phyloP scores from a whole-genome alignment of 2,113 vertebrate genomes.

The Lichenostomus cassidix region DNA sequence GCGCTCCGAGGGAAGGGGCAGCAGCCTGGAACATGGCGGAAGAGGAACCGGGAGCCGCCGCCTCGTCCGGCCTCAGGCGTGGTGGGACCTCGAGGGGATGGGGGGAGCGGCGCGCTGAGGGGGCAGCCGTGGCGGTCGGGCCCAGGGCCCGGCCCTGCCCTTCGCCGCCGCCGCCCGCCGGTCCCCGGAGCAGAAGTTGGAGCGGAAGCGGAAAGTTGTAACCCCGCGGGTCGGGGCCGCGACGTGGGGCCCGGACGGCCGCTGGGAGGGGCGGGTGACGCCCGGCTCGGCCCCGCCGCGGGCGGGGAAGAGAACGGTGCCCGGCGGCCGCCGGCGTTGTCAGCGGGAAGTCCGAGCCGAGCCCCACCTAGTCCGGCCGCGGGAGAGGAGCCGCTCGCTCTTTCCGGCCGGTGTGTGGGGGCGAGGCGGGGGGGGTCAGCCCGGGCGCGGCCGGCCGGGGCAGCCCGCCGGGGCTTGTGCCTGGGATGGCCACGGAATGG shows the following conservation, averaged over 20 bases:
- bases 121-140: not conserved
- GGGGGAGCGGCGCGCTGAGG: not conserved
- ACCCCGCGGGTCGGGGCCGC: slow-evolving; percentile 10
- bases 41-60: too few relatives aligned
- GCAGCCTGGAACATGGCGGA: too few relatives aligned
- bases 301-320: slow-evolving; percentile 51
- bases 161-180: not conserved
- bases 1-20: too few relatives aligned
- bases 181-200: slow-evolving; percentile 65
- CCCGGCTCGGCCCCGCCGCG: slow-evolving; percentile 15
- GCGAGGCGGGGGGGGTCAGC: not conserved
- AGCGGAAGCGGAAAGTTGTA: slow-evolving; percentile 75
- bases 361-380: slow-evolving; percentile 76
- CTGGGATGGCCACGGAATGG: rapidly evolving
- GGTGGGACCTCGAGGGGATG: not conserved
- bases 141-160: not conserved
- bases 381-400: not conserved
- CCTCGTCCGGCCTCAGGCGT: not conserved
- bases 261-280: slow-evolving; percentile 21
- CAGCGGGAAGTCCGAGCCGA: slow-evolving; percentile 66
- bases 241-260: not conserved
- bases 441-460: not conserved
- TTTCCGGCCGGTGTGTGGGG: slow-evolving; percentile 27
- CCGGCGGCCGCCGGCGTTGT: slow-evolving; percentile 32
- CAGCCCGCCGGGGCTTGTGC: not conserved